phyloP scores from a whole-genome alignment of 2,113 vertebrate genomes.

The Bubalus kerabau region DNA sequence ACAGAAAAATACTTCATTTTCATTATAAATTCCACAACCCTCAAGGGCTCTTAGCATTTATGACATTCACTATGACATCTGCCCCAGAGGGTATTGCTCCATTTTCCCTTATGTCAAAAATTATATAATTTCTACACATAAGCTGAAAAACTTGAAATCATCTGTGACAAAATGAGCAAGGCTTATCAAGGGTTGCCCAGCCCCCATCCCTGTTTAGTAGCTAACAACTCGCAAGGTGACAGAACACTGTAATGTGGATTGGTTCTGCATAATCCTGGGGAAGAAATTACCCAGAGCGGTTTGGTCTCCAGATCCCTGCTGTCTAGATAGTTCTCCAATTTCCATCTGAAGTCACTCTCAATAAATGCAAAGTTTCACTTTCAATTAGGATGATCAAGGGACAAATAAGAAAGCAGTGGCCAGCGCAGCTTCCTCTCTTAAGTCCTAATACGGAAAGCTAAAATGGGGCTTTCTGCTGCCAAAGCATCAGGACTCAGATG shows the following conservation, averaged over 20 bases:
- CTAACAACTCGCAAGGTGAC: neutral
- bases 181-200: neutral
- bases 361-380: slow-evolving; percentile 5
- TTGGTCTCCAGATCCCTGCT: neutral
- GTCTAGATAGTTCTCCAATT: neutral
- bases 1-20: neutral
- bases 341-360: neutral
- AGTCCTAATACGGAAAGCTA: neutral
- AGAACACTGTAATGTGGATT: neutral
- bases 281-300: neutral
- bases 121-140: neutral
- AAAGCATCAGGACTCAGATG: neutral
- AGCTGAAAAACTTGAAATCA: neutral
- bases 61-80: slow-evolving; percentile 18
- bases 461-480: neutral
- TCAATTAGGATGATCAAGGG: slow-evolving; percentile 22
- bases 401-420: neutral
- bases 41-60: neutral
- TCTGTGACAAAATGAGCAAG: neutral
- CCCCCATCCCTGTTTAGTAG: neutral
- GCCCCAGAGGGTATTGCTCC: neutral
- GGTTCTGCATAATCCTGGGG: neutral
- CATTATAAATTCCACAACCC: neutral
- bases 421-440: neutral
- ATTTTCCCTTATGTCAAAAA: slow-evolving; percentile 22